A percentile compares a stretch with the other conserved stretches of the same genome.
phyloP scores from a whole-genome alignment of 2,888 invertebrate species.

The Trypoxylon attenuatum region DNA sequence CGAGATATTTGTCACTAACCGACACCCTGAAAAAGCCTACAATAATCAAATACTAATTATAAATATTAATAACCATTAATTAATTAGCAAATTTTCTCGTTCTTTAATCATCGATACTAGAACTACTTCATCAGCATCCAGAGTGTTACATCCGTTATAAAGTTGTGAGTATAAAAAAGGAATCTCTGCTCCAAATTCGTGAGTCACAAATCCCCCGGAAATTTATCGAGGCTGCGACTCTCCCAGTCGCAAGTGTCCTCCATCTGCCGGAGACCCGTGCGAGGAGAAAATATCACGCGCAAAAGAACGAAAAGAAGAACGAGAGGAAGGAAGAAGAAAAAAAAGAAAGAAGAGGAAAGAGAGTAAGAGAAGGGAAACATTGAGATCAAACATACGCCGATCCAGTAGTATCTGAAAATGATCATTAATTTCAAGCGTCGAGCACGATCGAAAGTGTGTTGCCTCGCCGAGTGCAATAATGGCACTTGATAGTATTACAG shows the following conservation, averaged over 20 bases:
- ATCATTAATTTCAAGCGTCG: constrained; percentile 26
- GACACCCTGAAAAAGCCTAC: no score
- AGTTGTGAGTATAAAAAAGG: no score
- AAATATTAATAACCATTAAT: no score
- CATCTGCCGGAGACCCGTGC: background rate
- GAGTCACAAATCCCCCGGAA: background rate
- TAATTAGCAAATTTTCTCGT: no score
- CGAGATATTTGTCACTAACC: no score
- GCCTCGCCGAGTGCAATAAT: constrained; percentile 14
- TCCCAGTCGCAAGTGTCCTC: background rate
- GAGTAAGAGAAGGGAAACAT: background rate
- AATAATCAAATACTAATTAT: no score
- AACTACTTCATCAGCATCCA: no score
- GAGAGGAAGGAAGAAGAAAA: background rate
- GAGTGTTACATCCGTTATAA: no score
- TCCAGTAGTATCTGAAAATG: constrained; percentile 8
- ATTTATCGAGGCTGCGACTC: constrained; percentile 1
- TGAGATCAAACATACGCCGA: constrained; percentile 18
- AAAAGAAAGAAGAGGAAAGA: background rate
- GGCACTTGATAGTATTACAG: constrained; percentile 1
- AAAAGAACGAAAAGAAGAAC: background rate
- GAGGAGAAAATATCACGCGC: background rate
- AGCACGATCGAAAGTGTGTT: constrained; percentile 7
- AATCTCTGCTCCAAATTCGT: background rate
- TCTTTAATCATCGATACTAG: no score